A percentile compares a stretch with the other conserved stretches of the same genome.
Evolutionary conservation across 2,113 vertebrate genomes (phyloP).

Genomic region (Malurus alboscapulatus): DNA sequence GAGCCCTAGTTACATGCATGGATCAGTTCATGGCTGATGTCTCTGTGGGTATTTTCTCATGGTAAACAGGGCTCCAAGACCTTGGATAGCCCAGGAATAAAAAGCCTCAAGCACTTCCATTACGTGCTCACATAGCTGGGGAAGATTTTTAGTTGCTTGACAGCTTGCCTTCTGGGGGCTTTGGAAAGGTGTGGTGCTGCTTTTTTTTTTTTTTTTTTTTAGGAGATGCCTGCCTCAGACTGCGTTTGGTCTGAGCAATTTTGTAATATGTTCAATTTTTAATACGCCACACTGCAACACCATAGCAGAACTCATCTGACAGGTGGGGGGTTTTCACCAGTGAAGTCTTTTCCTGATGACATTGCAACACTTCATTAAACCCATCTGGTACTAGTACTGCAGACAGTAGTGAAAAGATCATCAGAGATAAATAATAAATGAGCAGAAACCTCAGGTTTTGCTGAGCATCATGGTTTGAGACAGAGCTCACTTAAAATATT

Average conservation of each 20-base stretch:
- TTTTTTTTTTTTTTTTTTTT: background rate
- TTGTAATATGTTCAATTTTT: background rate
- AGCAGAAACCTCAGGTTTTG: background rate
- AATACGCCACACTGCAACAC: background rate
- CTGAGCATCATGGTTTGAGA: background rate
- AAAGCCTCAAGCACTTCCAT: background rate
- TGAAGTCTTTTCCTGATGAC: background rate
- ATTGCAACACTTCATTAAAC: background rate
- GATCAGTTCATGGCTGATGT: background rate
- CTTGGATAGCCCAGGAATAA: background rate
- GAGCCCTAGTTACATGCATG: accelerated
- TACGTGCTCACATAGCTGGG: background rate
- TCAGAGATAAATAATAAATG: background rate
- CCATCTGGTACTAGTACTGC: background rate
- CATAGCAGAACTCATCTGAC: background rate
- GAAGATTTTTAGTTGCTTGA: background rate
- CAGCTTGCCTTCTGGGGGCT: background rate
- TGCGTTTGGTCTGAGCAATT: background rate
- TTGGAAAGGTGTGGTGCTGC: background rate
- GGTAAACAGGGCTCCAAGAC: background rate
- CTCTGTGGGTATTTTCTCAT: background rate
- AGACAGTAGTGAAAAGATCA: background rate
- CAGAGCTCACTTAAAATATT: background rate
- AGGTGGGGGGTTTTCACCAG: background rate
- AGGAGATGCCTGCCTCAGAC: background rate